Base-by-base conservation (phyloP, 2,888 invertebrate species). In the Syritta pipiens region DNA sequence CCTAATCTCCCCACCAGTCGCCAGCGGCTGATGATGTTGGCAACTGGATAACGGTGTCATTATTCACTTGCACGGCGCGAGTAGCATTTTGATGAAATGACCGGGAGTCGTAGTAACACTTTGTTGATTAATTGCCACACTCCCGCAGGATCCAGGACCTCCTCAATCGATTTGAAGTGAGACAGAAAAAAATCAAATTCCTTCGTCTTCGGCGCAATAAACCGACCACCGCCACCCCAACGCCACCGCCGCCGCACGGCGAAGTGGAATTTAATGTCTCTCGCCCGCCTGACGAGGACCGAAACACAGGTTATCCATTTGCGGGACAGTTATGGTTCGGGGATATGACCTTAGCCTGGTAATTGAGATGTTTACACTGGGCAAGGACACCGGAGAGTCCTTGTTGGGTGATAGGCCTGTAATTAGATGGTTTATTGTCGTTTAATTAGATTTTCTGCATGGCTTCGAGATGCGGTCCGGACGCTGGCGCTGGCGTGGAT, bases 221-320 rank as follows among this genome's bases (percentile, higher is more conserved):
- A 17, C 37, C 4, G 7, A 1, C 7, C n/a, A 1, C 4, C 10
- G 10, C 19, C 22, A 22, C 17, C 10, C 22, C n/a, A 20, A 42
- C 20, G 42, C 22, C 42, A 42, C 44, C 44, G 6, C 12, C 24
- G 14, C 14, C 44, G 3, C 10, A 24, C n/a, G 5, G 24, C 2
- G 22, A 12, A 26, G 1, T 24, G 30, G 19, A 40, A 26, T 30
- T 60, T 60, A 35, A 26, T 35, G 35, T 26, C 28, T n/a, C 40
- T 24, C n/a, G n/a, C n/a, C n/a, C n/a, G n/a, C 42, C 51, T 63
- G 42, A 32, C 49, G 68, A 42, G 37, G 20, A 30, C n/a, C 17
- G 49, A 59, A n/a, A 68, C 59, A 68, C 68, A 59, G 51, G 49
- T 49, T 68, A 22, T 30, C 68, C 68, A 68, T 68, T 68, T 68